phyloP scores from a whole-genome alignment of 2,888 invertebrate species.

The Hirtodrosophila duncani region DNA sequence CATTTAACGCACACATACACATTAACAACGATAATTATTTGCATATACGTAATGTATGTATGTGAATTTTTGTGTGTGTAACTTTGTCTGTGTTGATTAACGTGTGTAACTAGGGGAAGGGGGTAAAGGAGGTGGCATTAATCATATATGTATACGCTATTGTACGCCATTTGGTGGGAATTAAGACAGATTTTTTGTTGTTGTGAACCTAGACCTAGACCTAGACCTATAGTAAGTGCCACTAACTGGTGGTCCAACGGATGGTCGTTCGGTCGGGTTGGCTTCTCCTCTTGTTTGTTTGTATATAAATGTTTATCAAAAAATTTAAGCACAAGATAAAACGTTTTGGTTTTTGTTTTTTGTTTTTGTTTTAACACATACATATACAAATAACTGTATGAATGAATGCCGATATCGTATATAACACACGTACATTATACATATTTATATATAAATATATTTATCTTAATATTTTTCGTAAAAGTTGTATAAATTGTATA shows the following conservation, averaged over 20 bases:
- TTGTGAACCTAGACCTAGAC: no score
- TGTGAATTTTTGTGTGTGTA: constrained; percentile 3
- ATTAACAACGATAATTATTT: constrained; percentile 62
- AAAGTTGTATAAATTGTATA: constrained; percentile 67
- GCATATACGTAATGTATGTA: constrained; percentile 31
- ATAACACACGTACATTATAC: constrained; percentile 1
- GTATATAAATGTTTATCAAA: constrained; percentile 53
- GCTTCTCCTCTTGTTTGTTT: constrained; percentile 18
- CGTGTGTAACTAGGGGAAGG: constrained; percentile 6
- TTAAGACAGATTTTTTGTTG: background rate
- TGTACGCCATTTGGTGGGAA: background rate
- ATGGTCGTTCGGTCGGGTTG: constrained; percentile 1
- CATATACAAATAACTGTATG: constrained; percentile 53
- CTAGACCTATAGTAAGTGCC: no score
- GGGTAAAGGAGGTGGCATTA: constrained; percentile 1
- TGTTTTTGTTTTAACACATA: no score
- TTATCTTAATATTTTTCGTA: constrained; percentile 59
- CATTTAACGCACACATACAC: constrained; percentile 53
- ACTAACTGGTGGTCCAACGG: no score
- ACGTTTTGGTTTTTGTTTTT: no score
- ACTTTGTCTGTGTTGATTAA: constrained; percentile 1
- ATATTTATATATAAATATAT: constrained; percentile 37
- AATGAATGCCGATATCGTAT: constrained; percentile 36
- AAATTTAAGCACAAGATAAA: constrained; percentile 32
- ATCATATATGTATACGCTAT: background rate